phyloP scores from a whole-genome alignment of 2,113 vertebrate genomes.

The Spea multiplicata region DNA sequence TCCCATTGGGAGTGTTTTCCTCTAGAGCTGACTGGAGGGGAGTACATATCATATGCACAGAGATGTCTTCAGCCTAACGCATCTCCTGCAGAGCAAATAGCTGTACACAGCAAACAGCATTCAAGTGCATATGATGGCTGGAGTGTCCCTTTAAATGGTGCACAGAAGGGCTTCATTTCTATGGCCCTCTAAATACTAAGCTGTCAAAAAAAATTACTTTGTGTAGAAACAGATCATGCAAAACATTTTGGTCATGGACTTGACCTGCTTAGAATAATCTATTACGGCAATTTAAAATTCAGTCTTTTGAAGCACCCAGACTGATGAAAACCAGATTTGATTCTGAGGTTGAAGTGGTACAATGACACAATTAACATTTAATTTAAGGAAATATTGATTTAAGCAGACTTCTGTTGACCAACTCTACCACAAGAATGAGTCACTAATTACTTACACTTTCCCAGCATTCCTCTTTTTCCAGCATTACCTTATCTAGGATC shows the following conservation, averaged over 20 bases:
- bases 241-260: background rate
- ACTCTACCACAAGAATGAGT: constrained; percentile 53
- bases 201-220: too few species aligned
- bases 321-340: background rate
- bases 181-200: too few species aligned
- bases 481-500: constrained; percentile 51
- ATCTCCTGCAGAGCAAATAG: too few species aligned
- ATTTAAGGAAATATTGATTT: constrained; percentile 59
- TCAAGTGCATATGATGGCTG: too few species aligned
- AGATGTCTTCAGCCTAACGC: too few species aligned
- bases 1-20: too few species aligned
- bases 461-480: constrained; percentile 1
- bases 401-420: constrained; percentile 53
- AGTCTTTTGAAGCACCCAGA: background rate
- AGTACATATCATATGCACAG: too few species aligned
- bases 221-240: too few species aligned
- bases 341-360: background rate
- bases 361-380: constrained; percentile 29
- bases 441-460: constrained; percentile 52
- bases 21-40: too few species aligned
- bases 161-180: too few species aligned
- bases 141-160: too few species aligned
- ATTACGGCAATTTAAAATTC: background rate
- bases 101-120: too few species aligned
- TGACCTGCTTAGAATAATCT: background rate